Conservation (phyloP, 2,113 vertebrate species). For the Lepus europaeus region DNA sequence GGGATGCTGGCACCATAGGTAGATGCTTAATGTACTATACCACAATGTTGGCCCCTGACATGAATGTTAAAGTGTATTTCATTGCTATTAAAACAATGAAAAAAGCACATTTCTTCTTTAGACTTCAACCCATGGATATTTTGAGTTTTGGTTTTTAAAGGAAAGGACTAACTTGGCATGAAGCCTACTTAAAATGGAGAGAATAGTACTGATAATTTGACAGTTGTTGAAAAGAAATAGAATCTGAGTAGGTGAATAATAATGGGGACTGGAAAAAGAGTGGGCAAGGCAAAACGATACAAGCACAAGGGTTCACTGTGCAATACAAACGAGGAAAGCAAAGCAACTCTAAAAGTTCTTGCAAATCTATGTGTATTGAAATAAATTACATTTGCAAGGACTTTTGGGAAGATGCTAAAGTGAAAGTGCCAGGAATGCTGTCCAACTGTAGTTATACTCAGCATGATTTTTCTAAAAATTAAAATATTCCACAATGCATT, state of each 20-base stretch:
- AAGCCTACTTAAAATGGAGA: background rate
- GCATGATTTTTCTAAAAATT: background rate
- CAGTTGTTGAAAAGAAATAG: slow-evolving; percentile 20
- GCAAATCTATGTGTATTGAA: background rate
- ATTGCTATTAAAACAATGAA: slow-evolving; percentile 35
- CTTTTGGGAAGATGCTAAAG: slow-evolving; percentile 56
- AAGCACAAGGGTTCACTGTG: background rate
- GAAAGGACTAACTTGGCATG: background rate
- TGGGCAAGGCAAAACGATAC: background rate
- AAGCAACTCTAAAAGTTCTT: slow-evolving; percentile 9
- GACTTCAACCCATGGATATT: background rate
- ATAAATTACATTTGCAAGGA: slow-evolving; percentile 43
- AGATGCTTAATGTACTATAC: too few relatives aligned
- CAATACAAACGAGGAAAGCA: background rate
- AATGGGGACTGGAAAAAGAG: background rate
- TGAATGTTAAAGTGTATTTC: background rate
- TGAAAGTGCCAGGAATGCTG: background rate
- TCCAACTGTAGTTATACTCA: background rate
- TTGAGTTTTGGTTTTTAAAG: background rate
- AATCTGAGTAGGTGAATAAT: background rate
- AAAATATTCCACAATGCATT: background rate
- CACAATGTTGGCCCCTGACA: background rate
- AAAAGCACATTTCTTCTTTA: background rate
- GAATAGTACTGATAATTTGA: background rate
- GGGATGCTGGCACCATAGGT: too few relatives aligned